A percentile compares a stretch with the other conserved stretches of the same genome.
These are phyloP conservation scores for Monomorium pharaonis DNA, from an alignment of 1,140 invertebrate genomes.

Conservation along the genomic window DNA sequence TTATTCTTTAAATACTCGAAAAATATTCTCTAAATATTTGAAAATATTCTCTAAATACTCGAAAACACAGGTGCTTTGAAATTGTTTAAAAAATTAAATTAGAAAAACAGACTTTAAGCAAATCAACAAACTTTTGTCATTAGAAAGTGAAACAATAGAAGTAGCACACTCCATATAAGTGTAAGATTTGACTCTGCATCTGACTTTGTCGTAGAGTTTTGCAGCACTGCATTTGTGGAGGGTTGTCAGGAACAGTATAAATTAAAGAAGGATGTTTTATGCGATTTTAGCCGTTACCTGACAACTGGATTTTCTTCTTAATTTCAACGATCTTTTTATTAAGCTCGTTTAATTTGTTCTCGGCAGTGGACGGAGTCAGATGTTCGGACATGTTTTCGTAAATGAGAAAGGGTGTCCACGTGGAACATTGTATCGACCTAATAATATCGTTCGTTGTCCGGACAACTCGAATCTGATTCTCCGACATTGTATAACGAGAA, in stretches of 20 bases:
- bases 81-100: neutral
- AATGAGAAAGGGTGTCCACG: neutral
- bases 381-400: conserved; percentile 74
- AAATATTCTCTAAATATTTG: neutral
- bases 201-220: neutral
- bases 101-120: neutral
- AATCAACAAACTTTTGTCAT: neutral
- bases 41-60: too few species aligned
- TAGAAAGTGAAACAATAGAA: neutral
- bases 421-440: conserved; percentile 71
- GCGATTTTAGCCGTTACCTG: conserved; percentile 85
- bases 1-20: neutral
- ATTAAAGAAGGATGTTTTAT: conserved; percentile 5
- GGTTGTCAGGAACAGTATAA: conserved; percentile 4
- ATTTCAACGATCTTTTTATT: conserved; percentile 92
- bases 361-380: conserved; percentile 77
- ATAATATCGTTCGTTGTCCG: conserved; percentile 58
- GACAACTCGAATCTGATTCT: conserved; percentile 28
- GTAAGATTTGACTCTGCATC: conserved; percentile 6
- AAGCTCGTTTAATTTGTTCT: conserved; percentile 87
- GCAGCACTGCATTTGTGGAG: neutral
- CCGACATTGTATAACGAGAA: neutral
- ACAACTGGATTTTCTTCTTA: conserved; percentile 92
- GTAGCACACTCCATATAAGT: neutral
- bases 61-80: neutral